Base-by-base conservation (phyloP, 2,888 invertebrate species). In the Protonemura montana region DNA sequence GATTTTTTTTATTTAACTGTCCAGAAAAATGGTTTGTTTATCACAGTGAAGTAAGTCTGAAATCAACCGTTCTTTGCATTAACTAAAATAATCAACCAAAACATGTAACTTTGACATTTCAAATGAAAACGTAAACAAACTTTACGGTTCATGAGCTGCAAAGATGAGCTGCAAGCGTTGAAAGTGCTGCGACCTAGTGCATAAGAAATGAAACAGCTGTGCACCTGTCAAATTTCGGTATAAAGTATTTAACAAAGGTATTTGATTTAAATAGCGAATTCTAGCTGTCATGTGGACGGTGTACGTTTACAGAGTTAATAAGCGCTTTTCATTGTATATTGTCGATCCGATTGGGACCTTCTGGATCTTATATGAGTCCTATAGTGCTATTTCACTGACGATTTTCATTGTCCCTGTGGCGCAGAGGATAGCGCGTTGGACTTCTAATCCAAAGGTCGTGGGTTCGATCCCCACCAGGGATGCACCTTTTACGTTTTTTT, bases 361-460 rank as follows among this genome's bases (percentile, higher is more conserved):
- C 21, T 21, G 6, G 13, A 21, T 21, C 1, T 21, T 10, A 21
- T 26, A 13, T 28, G 78, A 78, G 7, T n/a, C 82, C 13, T 42
- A 42, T 83, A 41, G 41, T 42, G 82, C 59, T 30, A 28, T 85
- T 85, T 85, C 16, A 7, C n/a, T 29, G 30, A 2, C 1, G 3
- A 30, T 81, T 1, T n/a, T 30, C 26, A 29, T 30, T 76, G 95
- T 95, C 95, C 95, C 95, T 95, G 94, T 95, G 95, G 95, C 95
- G 95, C 95, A 95, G 95, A 94, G 95, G 95, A 95, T 95, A 95
- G 95, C 95, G 95, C 95, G 95, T 95, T 95, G 95, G 95, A 95
- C 95, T 95, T 95, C 95, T 95, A 95, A 95, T 95, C 95, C 95
- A 95, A 95, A 95, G 95, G 95, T 95, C 95, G 95, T 95, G 95